Base-by-base conservation (phyloP, 2,888 invertebrate species). In the Oscheius onirici region DNA sequence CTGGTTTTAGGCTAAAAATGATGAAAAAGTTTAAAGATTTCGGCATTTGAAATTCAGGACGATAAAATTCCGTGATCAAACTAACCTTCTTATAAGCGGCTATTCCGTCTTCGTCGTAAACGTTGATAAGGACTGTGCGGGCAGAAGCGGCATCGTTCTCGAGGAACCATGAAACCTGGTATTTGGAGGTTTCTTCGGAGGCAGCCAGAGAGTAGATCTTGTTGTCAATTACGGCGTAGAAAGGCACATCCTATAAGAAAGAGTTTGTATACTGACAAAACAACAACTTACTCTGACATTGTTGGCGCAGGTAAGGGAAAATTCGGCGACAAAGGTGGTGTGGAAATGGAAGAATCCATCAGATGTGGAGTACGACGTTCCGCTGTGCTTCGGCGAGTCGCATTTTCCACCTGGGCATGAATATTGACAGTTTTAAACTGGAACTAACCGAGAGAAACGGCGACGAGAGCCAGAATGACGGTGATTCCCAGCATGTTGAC, bases 71-170 rank as follows among this genome's bases (percentile, higher is more conserved):
- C n/a, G n/a, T n/a, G 15, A 26, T 11, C 15, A 6, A 46, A 63
- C 49, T 49, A 60, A 65, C 82, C 88, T 95, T 95, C 71, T 93
- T 92, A 68, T 95, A 91, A 6, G 92, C 92, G 0, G 93, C 92
- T 90, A 93, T 95, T 72, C 94, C 94, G 87, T 97, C 96, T 89
- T 97, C 96, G 83, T 96, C 95, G 85, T 93, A 93, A 22, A 97
- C 90, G 75, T 92, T 92, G 60, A 97, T 91, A 71, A 91, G 91
- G 83, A 94, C 93, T 58, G 92, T 92, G 34, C 95, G 95, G 57
- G 94, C 92, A 69, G 92, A 92, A 0, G 94, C 92, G 82, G 92
- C 92, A 58, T 92, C 92, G 28, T 93, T 91, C 76, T 95, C 95
- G 87, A 95, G 94, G 11, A 93, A 93, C 94, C 95, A 95, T 81